Evolutionary conservation across 2,797 vertebrate genomes (phyloP), one percentile per base, ranked within the genome.

Genomic region (Petrocephalus schoutedeni): DNA sequence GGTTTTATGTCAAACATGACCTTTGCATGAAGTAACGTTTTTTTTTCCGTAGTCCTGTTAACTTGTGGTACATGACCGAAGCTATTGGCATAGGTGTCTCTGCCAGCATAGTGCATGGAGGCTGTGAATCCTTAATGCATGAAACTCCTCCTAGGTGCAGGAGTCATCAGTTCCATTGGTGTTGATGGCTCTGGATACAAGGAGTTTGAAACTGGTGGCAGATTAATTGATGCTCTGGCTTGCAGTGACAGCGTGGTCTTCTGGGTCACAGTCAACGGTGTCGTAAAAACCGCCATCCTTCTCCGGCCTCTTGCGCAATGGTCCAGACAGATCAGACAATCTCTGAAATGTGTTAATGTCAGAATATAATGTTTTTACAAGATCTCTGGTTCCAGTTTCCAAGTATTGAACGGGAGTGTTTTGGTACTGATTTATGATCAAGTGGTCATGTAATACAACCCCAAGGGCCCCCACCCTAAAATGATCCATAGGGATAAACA

Each of bases 251-350:
- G 94, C 86, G 91, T 96, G 87, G 91, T 97, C 83, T 91, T 98
- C 89, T 99, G 97, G 98, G 92, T 95, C 90, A 97, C 96, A 0
- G 2, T 88, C 0, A 95, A 96, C 80, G 96, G 97, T 92, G 89
- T 93, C 77, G 59, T 41, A 61, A 49, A 87, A 41, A 32, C 53
- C 12, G 41, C 19, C 21, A 23, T 51, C 82, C 21, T 84, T 10
- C 53, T 5, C n/a, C 54, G 51, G 23, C 51, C 3, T 10, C 2
- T 77, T 77, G 32, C 16, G 3, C 41, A 45, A 45, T 45, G 19
- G 36, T 49, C 41, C 19, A 45, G 71, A 77, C 16, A 8, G 16
- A 77, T 41, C 71, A 77, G 36, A 5, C 71, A 71, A 67, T 67
- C 61, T 23, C 23, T 32, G 14, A 67, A 67, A 71, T 71, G 12